Base-by-base conservation (phyloP, 2,888 invertebrate species). In the Euclidia mi region DNA sequence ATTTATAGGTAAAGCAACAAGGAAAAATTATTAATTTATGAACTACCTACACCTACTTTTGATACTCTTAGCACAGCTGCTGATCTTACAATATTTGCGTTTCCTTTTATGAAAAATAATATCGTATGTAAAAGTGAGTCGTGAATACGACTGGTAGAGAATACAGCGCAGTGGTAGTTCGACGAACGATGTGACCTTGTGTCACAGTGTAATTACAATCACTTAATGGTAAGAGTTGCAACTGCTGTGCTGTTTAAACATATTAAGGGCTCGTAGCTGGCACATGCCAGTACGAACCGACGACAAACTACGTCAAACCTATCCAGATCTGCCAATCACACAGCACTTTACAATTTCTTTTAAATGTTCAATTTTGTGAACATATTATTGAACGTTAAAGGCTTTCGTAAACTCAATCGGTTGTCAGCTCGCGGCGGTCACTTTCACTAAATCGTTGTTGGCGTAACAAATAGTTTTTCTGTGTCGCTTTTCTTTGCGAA, bases 381-480 rank as follows among this genome's bases (percentile, higher is more conserved):
- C 56, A 71, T 67, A 65, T 65, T 71, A 71, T 71, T 57, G 63
- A 65, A 56, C 40, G 34, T 43, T 61, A 64, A 71, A 79, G 74
- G 65, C 78, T 78, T 79, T 84, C 78, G 79, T 77, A 65, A 79
- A 85, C 73, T 79, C 81, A 84, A 75, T 79, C 79, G 71, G 75
- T 70, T 71, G 68, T 49, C 67, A 71, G 51, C 56, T 55, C 37
- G 67, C 65, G 41, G 49, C 71, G 65, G 67, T 69, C 79, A 88
- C 89, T 89, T 90, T 90, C 89, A 88, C 89, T 87, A 75, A 74
- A 81, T 79, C 76, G 81, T 75, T 79, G 82, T 74, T 82, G 77
- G 84, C 84, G 84, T 85, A 87, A 87, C 83, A 84, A 84, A 82
- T 70, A 81, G 78, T 82, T 87, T 85, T 88, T 83, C 79, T 87